phyloP scores from a whole-genome alignment of 2,113 vertebrate species.

The Leucosticte australis region DNA sequence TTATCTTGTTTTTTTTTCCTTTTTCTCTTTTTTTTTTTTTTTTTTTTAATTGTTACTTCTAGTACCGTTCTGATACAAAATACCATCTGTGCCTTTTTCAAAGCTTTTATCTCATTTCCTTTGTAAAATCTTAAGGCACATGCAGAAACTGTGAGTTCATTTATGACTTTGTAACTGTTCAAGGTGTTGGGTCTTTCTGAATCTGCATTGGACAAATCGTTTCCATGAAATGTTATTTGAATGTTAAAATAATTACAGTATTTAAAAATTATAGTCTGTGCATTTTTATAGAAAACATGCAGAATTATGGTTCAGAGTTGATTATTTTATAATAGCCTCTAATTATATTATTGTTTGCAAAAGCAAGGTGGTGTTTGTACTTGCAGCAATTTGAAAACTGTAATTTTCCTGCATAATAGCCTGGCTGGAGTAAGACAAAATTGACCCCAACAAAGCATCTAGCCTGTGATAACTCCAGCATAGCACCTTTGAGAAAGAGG shows the following conservation, averaged over 20 bases:
- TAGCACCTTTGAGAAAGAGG: background rate
- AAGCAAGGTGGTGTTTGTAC: conserved; percentile 50
- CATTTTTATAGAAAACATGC: conserved; percentile 49
- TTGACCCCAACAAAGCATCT: background rate
- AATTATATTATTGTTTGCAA: conserved; percentile 65
- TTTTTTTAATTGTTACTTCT: background rate
- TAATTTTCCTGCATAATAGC: background rate
- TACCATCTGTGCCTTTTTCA: background rate
- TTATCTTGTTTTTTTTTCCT: background rate
- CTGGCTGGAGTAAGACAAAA: background rate
- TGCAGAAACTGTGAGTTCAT: background rate
- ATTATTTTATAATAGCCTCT: conserved; percentile 53
- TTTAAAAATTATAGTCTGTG: conserved; percentile 51
- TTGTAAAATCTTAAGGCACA: background rate
- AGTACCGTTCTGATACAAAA: background rate
- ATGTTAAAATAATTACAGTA: conserved; percentile 50
- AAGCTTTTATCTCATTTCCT: background rate
- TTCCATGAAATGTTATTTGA: background rate
- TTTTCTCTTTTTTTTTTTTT: rapidly evolving
- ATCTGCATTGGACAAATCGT: background rate
- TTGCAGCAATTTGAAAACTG: background rate
- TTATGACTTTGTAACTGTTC: background rate
- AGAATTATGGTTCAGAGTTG: conserved; percentile 48
- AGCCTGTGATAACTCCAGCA: background rate
- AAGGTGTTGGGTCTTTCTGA: background rate